Evolutionary conservation across 2,888 invertebrate species (phyloP).

Genomic region (Xylocampa areola): DNA sequence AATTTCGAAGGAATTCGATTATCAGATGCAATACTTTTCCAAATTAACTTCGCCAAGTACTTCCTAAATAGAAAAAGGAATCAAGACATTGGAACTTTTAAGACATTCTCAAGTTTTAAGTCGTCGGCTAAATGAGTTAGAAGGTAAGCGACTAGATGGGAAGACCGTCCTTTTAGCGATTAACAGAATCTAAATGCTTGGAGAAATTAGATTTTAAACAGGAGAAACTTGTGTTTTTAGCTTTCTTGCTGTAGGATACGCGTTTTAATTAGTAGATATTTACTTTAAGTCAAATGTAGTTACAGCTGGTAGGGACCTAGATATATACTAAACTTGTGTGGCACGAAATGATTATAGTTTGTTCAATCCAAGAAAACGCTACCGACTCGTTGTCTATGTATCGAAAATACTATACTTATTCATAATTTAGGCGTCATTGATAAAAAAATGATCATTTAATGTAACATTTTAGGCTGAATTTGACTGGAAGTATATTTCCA

Average conservation of each 20-base stretch:
- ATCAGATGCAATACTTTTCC: constrained; percentile 6
- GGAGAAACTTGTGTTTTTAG: not conserved
- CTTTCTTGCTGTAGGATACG: not conserved
- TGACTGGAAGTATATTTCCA: no score
- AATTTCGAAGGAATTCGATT: constrained; percentile 13
- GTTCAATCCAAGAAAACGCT: no score
- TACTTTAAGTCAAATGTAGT: no score
- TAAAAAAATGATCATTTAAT: no score
- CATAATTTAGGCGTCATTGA: no score
- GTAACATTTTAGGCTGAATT: no score
- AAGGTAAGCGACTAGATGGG: constrained; percentile 22
- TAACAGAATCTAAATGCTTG: constrained; percentile 31
- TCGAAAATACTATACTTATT: no score
- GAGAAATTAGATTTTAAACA: constrained; percentile 28
- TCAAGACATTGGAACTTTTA: constrained; percentile 29
- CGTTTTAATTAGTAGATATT: not conserved
- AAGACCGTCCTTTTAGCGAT: constrained; percentile 17
- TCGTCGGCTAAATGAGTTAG: constrained; percentile 30
- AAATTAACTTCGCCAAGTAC: constrained; percentile 26
- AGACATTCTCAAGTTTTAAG: constrained; percentile 30
- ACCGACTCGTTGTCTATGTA: no score
- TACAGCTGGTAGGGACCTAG: no score
- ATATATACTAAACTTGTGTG: no score
- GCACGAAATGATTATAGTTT: no score
- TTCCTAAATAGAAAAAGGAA: constrained; percentile 27